A percentile compares a stretch with the other conserved stretches of the same genome.
These are phyloP conservation scores for Cephus spinipes DNA, from an alignment of 2,888 invertebrate genomes.

Conservation along the genomic window DNA sequence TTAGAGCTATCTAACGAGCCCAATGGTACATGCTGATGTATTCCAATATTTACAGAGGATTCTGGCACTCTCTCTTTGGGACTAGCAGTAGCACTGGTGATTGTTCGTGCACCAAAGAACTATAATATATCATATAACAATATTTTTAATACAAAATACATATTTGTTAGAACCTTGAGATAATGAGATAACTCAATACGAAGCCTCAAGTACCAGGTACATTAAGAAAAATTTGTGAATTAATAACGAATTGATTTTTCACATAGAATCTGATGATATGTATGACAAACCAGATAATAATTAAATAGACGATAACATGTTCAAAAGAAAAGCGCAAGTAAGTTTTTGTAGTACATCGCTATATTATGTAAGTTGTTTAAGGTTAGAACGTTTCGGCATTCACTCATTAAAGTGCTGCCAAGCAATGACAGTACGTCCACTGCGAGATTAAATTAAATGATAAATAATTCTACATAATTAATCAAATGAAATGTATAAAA, in stretches of 20 bases:
- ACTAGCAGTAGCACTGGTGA: slow-evolving; percentile 16
- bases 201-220: background rate
- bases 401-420: background rate
- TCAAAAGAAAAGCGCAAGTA: background rate
- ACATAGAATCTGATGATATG: background rate
- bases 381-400: slow-evolving; percentile 35
- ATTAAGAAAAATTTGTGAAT: background rate
- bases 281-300: background rate
- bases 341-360: background rate
- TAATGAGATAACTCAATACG: background rate
- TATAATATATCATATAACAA: slow-evolving; percentile 12
- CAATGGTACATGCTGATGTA: background rate
- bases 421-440: slow-evolving; percentile 1
- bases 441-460: background rate
- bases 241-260: background rate
- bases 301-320: background rate
- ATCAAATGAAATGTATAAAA: background rate
- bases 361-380: slow-evolving; percentile 51
- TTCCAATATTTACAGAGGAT: background rate
- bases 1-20: background rate
- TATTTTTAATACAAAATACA: background rate
- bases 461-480: background rate
- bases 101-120: slow-evolving; percentile 22
- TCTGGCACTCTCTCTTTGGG: slow-evolving; percentile 5
- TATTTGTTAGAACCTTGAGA: background rate